Evolutionary conservation across 2,888 invertebrate genomes (phyloP).

Genomic region (Glaucopsyche alexis): DNA sequence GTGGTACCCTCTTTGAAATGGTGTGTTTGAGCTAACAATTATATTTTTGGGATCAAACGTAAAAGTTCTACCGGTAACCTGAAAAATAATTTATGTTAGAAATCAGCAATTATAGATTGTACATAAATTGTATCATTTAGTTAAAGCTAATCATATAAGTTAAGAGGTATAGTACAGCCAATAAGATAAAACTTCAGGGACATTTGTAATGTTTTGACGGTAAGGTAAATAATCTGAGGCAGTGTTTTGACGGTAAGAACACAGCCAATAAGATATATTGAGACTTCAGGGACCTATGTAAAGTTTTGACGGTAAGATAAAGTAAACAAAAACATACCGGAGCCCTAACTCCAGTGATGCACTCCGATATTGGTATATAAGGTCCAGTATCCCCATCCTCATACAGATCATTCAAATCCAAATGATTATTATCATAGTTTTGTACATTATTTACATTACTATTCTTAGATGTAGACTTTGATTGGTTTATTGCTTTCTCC

Average conservation of each 20-base stretch:
- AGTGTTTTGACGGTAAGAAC: too few species aligned
- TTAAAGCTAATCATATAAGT: too few species aligned
- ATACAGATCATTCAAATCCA: constrained; percentile 47
- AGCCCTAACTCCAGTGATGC: constrained; percentile 88
- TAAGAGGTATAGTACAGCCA: too few species aligned
- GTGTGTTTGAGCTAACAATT: constrained; percentile 50
- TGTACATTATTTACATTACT: constrained; percentile 30
- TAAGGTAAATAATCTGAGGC: too few species aligned
- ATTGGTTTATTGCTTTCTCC: constrained; percentile 15
- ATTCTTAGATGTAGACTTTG: constrained; percentile 12
- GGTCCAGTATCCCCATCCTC: constrained; percentile 81
- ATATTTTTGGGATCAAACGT: constrained; percentile 62
- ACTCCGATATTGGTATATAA: constrained; percentile 95
- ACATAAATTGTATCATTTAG: too few species aligned
- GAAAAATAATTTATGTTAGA: constrained; percentile 35
- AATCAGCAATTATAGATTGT: neutral
- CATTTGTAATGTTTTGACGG: too few species aligned
- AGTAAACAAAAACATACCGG: constrained; percentile 50
- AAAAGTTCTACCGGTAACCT: constrained; percentile 60
- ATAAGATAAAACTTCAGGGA: too few species aligned
- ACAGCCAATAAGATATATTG: too few species aligned
- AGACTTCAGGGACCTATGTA: too few species aligned
- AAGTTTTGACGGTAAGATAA: neutral
- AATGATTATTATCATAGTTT: constrained; percentile 24
- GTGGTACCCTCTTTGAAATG: constrained; percentile 47